Base-by-base conservation (phyloP, 2,888 invertebrate genomes). In the Nymphalis polychloros region DNA sequence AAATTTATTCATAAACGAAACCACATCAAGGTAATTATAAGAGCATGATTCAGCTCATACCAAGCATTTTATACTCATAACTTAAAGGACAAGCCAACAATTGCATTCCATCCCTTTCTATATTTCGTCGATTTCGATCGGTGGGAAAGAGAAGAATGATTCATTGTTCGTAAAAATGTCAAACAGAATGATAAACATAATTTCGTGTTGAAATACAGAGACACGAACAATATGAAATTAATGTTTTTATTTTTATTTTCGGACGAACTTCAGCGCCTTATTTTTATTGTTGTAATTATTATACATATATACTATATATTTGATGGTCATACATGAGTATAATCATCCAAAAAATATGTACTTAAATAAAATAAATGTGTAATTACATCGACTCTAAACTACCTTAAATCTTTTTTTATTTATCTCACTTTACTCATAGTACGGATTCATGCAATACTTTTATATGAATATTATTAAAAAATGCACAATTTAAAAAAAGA, bases 151-250 rank as follows among this genome's bases (percentile, higher is more conserved):
- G 86, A 83, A 76, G 78, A 73, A 77, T 75, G 75, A 72, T 73
- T 84, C 83, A 89, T 90, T 91, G 90, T 92, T 89, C 87, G 85
- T 86, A 87, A 88, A 88, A 90, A 90, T 90, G 90, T 90, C 89
- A 90, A 91, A 89, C 87, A 86, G 88, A 89, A 91, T 91, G 91
- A 92, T 90, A 90, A 90, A 90, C 90, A 89, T 85, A 89, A 91
- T 89, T 87, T 84, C 82, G 86, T 89, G 90, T 89, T 87, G 87
- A 88, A 90, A 89, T 81, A 81, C 78, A 79, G 77, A 80, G 82
- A 87, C 86, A 86, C 84, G 87, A 70, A 69, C 68, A 68, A 71
- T 72, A 70, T 67, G 73, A 69, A 65, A 63, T 65, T 71, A 73
- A 70, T 67, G 59, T 70, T 72, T 72, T 71, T 64, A 71, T 69